Evolutionary conservation across 2,888 invertebrate species (phyloP), one percentile per base, ranked within the genome.

Genomic region (Fragum fragum): DNA sequence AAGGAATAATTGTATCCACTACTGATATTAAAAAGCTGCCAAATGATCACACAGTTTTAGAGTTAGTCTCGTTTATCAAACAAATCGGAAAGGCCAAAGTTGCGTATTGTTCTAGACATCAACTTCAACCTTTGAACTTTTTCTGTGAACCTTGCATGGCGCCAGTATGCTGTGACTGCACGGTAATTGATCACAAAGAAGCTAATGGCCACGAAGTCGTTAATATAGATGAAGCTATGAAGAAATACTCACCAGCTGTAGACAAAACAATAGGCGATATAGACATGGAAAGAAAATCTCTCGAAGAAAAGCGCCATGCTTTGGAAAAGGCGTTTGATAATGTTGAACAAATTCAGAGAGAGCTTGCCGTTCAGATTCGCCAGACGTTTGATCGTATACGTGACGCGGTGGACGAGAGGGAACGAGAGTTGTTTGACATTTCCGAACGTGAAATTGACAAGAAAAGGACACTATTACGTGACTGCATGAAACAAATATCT

Each of bases 131-230:
- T 0, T 81, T 93, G 76, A 92, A 92, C 87, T 93, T 93, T 81
- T 93, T 93, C 88, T 93, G 93, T 81, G 92, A 92, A 83, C 91
- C 91, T 0, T 92, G 92, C 78, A 91, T 91, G 74, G 81, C 85
- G 66, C 92, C 92, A 0, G 92, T 92, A 21, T 92, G 92, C 72
- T 91, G 92, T 81, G 92, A 92, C 77, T 92, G 92, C 59, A 92
- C 92, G 2, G 92, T 92, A 7, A 85, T 92, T 42, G 92, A 92
- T 71, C 92, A 92, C 83, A 92, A 91, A 76, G 91, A 92, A 76
- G 80, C 86, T 11, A 88, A 85, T 57, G 92, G 92, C 3, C 92
- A 92, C 76, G 73, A 87, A 32, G 92, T 92, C 1, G 89, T 92
- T 80, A 92, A 91, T 79, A 89, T 92, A 1, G 91, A 92, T 28